Conservation (phyloP, 2,113 vertebrate species). For the Halichoeres trimaculatus region DNA sequence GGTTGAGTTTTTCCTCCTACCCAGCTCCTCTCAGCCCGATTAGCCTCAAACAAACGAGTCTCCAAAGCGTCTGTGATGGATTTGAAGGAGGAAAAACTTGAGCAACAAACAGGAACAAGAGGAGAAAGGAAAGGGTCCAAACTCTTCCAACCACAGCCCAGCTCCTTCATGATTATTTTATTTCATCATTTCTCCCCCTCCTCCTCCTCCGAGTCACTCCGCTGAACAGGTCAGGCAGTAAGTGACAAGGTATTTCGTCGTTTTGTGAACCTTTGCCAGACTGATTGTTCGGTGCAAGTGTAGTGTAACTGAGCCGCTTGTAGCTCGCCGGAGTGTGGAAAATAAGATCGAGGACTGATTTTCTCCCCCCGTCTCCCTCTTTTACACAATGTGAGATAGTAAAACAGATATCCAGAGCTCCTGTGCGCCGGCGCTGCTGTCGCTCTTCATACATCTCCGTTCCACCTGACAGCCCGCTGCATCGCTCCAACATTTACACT, state of each 20-base stretch:
- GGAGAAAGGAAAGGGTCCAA: slow-evolving; percentile 17
- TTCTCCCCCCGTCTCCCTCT: slow-evolving; percentile 27
- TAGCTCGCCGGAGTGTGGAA: slow-evolving; percentile 91
- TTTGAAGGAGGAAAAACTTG: background rate
- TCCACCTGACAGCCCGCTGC: slow-evolving; percentile 70
- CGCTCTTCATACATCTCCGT: slow-evolving; percentile 65
- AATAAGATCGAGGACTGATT: slow-evolving; percentile 89
- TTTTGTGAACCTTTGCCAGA: slow-evolving; percentile 90
- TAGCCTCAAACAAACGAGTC: no score
- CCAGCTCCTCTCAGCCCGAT: no score
- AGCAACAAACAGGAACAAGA: slow-evolving; percentile 16
- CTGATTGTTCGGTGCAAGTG: slow-evolving; percentile 90
- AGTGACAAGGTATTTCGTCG: slow-evolving; percentile 89
- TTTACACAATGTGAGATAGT: slow-evolving; percentile 82
- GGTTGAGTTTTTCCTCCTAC: background rate
- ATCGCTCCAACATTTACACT: slow-evolving; percentile 60
- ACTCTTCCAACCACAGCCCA: slow-evolving; percentile 7
- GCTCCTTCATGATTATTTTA: slow-evolving; percentile 56
- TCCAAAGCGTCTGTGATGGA: background rate
- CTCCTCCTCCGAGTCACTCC: slow-evolving; percentile 69
- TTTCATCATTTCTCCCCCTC: slow-evolving; percentile 21
- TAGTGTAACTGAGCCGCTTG: slow-evolving; percentile 91
- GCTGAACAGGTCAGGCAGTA: slow-evolving; percentile 86
- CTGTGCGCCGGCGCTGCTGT: slow-evolving; percentile 29
- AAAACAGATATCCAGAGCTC: slow-evolving; percentile 73